Conservation (phyloP, 2,797 vertebrate genomes). For the Sebastolobus alascanus region DNA sequence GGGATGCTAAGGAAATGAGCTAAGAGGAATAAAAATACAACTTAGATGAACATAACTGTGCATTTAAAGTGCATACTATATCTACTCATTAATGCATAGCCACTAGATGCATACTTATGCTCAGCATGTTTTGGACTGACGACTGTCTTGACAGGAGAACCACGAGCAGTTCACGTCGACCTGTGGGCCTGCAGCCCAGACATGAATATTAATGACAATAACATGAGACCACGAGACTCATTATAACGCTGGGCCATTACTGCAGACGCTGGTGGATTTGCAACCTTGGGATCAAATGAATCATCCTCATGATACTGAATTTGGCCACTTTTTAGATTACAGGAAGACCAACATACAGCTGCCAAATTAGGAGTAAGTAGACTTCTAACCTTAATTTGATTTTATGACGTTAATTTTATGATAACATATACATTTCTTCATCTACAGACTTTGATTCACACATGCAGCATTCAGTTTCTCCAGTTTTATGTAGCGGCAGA, state of each 20-base stretch:
- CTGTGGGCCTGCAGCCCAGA: constrained; percentile 30
- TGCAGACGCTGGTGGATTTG: constrained; percentile 9
- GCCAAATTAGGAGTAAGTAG: background rate
- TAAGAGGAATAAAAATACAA: constrained; percentile 7
- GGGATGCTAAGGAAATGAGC: background rate
- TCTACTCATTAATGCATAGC: constrained; percentile 38
- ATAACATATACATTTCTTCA: background rate
- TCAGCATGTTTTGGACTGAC: constrained; percentile 33
- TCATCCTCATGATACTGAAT: constrained; percentile 12
- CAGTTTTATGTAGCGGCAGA: background rate
- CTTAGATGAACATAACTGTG: constrained; percentile 19
- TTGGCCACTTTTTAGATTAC: background rate
- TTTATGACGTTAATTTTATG: background rate
- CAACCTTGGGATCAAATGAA: constrained; percentile 21
- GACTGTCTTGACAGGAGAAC: constrained; percentile 39
- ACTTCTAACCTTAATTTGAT: background rate
- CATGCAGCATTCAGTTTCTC: background rate
- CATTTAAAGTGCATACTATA: constrained; percentile 21
- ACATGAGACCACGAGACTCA: constrained; percentile 46
- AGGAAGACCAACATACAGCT: background rate
- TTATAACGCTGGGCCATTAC: constrained; percentile 36
- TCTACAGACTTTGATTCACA: background rate
- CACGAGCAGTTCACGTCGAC: constrained; percentile 36
- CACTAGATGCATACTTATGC: constrained; percentile 25
- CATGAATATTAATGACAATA: constrained; percentile 61